These are phyloP conservation scores for Trypoxylus dichotomus DNA, from an alignment of 1,140 invertebrate genomes.

Conservation along the genomic window DNA sequence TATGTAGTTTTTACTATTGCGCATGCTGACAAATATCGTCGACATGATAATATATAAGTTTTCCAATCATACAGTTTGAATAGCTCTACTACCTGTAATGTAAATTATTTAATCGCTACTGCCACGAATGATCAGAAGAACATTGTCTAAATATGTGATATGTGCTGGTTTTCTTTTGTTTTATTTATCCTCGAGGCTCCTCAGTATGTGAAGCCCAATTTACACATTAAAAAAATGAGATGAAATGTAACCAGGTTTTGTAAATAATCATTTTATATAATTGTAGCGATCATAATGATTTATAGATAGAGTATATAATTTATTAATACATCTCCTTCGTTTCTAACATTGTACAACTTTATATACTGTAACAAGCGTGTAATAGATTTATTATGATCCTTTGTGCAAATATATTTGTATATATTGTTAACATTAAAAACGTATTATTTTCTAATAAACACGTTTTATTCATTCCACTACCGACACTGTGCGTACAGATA, in stretches of 20 bases:
- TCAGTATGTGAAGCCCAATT: neutral
- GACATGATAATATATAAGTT: no score
- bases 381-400: slow-evolving; percentile 14
- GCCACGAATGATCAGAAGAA: neutral
- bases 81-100: neutral
- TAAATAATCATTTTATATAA: slow-evolving; percentile 19
- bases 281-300: neutral
- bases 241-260: slow-evolving; percentile 11
- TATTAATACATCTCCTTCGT: neutral
- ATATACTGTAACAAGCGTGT: slow-evolving; percentile 3
- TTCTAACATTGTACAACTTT: slow-evolving; percentile 18
- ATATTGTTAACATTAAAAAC: slow-evolving; percentile 28
- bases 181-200: neutral
- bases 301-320: slow-evolving; percentile 10
- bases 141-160: neutral
- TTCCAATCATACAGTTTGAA: neutral
- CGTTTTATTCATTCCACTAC: neutral
- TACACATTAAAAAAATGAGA: neutral
- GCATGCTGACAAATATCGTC: neutral
- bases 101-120: neutral
- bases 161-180: neutral
- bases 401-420: slow-evolving; percentile 30
- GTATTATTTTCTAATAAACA: slow-evolving; percentile 10
- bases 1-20: neutral
- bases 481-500: no score